phyloP scores from a whole-genome alignment of 2,113 vertebrate genomes.

The Sinocyclocheilus anshuiensis region DNA sequence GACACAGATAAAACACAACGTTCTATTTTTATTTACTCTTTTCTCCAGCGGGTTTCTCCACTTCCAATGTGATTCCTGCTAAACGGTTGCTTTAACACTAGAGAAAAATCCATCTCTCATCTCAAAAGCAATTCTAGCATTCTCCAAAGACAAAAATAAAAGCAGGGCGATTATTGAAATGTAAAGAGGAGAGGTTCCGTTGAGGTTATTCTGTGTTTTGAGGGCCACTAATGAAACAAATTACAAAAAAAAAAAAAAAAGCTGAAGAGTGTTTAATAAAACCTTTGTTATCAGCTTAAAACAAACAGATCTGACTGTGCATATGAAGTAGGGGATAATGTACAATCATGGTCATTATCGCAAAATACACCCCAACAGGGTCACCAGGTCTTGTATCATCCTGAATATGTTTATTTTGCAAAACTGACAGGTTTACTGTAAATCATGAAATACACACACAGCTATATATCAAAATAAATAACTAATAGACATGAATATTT shows the following conservation, averaged over 20 bases:
- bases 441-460: not conserved
- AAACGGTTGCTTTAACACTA: slow-evolving; percentile 28
- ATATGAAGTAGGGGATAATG: too few species aligned
- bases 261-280: not conserved
- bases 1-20: not conserved
- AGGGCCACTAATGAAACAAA: not conserved
- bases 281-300: not conserved
- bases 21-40: not conserved
- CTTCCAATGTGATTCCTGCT: slow-evolving; percentile 26
- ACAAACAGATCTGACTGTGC: not conserved
- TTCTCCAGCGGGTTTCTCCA: slow-evolving; percentile 7
- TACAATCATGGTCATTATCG: not conserved
- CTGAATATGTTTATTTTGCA: not conserved
- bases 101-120: slow-evolving; percentile 20
- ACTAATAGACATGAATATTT: not conserved
- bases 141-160: slow-evolving; percentile 26
- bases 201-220: not conserved
- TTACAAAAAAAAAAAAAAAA: not conserved
- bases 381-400: not conserved
- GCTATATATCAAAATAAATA: too few species aligned
- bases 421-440: not conserved
- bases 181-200: slow-evolving; percentile 20
- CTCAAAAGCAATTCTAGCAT: slow-evolving; percentile 44
- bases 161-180: not conserved
- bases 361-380: too few species aligned